Base-by-base conservation (phyloP, 1,140 invertebrate species). In the Drosophila pectinifera region DNA sequence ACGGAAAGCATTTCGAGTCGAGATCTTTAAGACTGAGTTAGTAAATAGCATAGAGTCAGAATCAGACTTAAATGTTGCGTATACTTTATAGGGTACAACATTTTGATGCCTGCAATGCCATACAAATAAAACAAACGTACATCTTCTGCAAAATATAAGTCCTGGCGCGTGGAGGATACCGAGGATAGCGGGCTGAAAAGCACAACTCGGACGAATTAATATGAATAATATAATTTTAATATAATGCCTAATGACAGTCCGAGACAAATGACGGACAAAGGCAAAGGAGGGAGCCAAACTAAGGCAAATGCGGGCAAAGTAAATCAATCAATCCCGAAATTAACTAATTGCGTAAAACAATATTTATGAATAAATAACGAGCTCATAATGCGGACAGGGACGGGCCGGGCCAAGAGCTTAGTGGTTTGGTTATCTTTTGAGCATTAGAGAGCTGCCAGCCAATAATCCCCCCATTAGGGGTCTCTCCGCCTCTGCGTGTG, bases 311-410 rank as follows among this genome's bases (percentile, higher is more conserved):
- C 16, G 7, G 48, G 36, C 48, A 34, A 53, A 53, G 31, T 36
- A 36, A 53, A 36, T 53, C 49, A 53, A 53, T 53, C 49, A 53
- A 53, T 36, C 49, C 49, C n/a, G 49, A 53, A 53, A 53, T 53
- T 53, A 53, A 53, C 49, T 53, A 53, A 53, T 53, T 53, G 49
- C 49, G 49, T 53, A 53, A 53, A 53, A 53, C 49, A 53, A 53
- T 53, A 53, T 53, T 53, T 53, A 53, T 53, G 49, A 53, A 53
- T 53, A 53, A 53, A 36, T 53, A 53, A 53, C 38, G 49, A 53
- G 49, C 49, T 53, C 31, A 53, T 53, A 53, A 53, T 53, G 49
- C 49, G 31, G 14, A 53, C 6, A 20, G 49, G 18, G 5, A 5
- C 4, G 18, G 5, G 31, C 4, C 13, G 5, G 46, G 31, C 18